A percentile compares a stretch with the other conserved stretches of the same genome.
phyloP scores from a whole-genome alignment of 2,888 invertebrate genomes.

The Xestoiulus laeticollis region DNA sequence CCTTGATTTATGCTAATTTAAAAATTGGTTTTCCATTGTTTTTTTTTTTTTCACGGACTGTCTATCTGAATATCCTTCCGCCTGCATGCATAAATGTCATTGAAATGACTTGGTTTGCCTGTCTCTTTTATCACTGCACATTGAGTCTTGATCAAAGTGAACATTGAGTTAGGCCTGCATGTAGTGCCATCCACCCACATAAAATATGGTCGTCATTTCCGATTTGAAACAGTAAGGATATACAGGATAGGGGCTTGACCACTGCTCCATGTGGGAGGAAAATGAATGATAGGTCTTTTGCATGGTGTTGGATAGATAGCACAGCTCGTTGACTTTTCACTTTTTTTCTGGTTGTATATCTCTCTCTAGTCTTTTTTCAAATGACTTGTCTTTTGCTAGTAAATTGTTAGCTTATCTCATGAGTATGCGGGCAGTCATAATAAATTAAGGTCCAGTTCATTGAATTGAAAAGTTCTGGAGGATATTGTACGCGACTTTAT shows the following conservation, averaged over 20 bases:
- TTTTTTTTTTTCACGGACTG: neutral
- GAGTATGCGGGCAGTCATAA: neutral
- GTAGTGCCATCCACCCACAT: neutral
- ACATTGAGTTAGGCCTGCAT: neutral
- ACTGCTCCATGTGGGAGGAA: neutral
- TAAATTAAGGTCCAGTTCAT: slow-evolving; percentile 14
- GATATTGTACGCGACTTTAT: neutral
- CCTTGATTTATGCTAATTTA: slow-evolving; percentile 27
- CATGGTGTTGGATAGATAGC: neutral
- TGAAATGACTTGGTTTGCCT: neutral
- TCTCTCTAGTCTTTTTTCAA: neutral
- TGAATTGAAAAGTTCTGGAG: neutral
- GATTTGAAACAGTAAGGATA: neutral
- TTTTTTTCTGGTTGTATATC: neutral
- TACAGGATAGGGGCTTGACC: neutral
- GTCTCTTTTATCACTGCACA: slow-evolving; percentile 4
- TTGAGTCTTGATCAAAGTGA: slow-evolving; percentile 21
- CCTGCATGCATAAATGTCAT: slow-evolving; percentile 30
- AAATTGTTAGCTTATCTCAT: neutral
- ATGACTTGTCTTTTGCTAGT: slow-evolving; percentile 16
- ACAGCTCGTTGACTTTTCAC: neutral
- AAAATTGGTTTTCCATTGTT: slow-evolving; percentile 42
- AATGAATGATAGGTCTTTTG: neutral
- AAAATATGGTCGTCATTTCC: slow-evolving; percentile 19
- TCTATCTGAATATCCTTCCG: slow-evolving; percentile 30